phyloP scores from a whole-genome alignment of 2,797 vertebrate species.

The Sarcophilus harrisii region DNA sequence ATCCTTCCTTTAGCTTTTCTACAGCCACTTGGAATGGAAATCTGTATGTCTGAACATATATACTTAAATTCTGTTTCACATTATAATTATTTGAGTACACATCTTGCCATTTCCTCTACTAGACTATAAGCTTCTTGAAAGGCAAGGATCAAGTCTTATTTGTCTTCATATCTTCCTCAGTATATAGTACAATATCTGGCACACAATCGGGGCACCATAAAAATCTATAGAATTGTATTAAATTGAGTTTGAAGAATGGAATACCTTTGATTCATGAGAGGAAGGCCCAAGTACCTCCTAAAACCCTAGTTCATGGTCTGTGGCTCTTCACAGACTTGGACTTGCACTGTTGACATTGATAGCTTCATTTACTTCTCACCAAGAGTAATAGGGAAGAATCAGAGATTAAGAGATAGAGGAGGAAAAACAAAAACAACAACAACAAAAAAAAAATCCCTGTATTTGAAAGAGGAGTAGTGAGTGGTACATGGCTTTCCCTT shows the following conservation, averaged over 20 bases:
- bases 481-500: neutral
- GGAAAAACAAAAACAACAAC: neutral
- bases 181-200: neutral
- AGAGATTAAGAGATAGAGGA: neutral
- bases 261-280: neutral
- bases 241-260: neutral
- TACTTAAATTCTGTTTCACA: neutral
- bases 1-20: neutral
- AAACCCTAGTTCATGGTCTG: neutral
- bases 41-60: neutral
- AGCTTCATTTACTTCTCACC: neutral
- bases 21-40: neutral
- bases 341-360: neutral
- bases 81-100: neutral
- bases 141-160: neutral
- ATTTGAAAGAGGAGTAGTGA: neutral
- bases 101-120: slow-evolving; percentile 26
- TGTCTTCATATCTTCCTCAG: neutral
- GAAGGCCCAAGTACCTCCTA: neutral
- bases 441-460: neutral
- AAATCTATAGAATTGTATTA: neutral
- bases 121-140: slow-evolving; percentile 5
- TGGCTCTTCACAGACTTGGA: neutral
- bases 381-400: neutral
- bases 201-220: neutral